Conservation (phyloP, 1,140 invertebrate species). For the Aphis gossypii region DNA sequence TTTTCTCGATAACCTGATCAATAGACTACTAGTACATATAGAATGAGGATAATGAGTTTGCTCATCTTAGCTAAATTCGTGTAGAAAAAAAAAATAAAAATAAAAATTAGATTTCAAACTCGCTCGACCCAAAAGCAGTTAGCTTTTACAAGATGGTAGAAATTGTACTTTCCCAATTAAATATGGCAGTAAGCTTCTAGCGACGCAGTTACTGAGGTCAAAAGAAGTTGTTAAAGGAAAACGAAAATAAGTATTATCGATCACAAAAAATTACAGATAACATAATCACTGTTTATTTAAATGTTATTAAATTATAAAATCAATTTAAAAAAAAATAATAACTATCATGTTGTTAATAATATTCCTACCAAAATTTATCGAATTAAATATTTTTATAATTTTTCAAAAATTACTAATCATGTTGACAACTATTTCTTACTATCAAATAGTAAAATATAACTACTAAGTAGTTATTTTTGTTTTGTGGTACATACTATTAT, state of each 20-base stretch:
- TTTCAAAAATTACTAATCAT: background rate
- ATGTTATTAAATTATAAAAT: background rate
- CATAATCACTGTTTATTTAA: background rate
- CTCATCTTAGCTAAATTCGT: background rate
- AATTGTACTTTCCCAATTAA: background rate
- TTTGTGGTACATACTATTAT: background rate
- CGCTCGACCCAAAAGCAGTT: background rate
- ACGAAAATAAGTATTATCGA: background rate
- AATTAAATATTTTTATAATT: background rate
- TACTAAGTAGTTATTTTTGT: background rate
- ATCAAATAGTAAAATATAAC: background rate
- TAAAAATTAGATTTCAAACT: constrained; percentile 25
- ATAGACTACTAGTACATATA: background rate
- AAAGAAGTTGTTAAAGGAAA: background rate
- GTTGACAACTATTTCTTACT: background rate
- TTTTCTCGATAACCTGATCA: background rate
- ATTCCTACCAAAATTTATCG: background rate
- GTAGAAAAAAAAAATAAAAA: background rate
- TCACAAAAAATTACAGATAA: background rate
- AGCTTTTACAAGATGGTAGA: background rate
- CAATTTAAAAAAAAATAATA: background rate
- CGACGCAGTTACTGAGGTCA: background rate
- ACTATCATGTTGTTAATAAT: background rate
- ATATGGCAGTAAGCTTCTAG: background rate
- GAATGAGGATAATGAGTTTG: background rate